Conservation (phyloP, 2,888 invertebrate species). For the Helicoverpa assulta region DNA sequence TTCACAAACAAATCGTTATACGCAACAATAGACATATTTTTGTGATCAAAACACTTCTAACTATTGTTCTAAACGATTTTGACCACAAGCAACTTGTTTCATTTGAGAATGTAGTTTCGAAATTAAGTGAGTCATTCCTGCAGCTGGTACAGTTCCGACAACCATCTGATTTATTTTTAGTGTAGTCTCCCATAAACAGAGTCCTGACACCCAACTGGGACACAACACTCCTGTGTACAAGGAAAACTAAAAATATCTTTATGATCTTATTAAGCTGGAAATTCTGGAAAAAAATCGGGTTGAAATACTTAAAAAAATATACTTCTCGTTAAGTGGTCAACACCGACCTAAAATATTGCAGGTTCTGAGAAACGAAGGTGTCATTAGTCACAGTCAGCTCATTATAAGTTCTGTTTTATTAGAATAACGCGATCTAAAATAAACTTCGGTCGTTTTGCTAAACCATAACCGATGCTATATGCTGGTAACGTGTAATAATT, state of each 20-base stretch:
- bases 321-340: slow-evolving; percentile 52
- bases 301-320: slow-evolving; percentile 44
- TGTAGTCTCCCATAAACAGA: slow-evolving; percentile 49
- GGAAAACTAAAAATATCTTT: slow-evolving; percentile 49
- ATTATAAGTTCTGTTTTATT: slow-evolving; percentile 57
- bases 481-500: slow-evolving; percentile 44
- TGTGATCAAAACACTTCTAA: slow-evolving; percentile 13
- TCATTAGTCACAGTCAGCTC: slow-evolving; percentile 52
- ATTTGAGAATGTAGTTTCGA: slow-evolving; percentile 30
- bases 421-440: slow-evolving; percentile 45
- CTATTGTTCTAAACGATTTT: slow-evolving; percentile 30
- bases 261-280: slow-evolving; percentile 46
- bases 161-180: slow-evolving; percentile 43
- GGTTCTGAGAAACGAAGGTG: slow-evolving; percentile 53
- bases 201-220: slow-evolving; percentile 51
- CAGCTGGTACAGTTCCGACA: slow-evolving; percentile 26
- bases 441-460: slow-evolving; percentile 42
- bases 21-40: slow-evolving; percentile 35
- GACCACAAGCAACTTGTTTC: slow-evolving; percentile 32
- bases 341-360: slow-evolving; percentile 39
- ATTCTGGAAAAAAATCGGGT: slow-evolving; percentile 54
- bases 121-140: slow-evolving; percentile 36
- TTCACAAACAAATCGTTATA: slow-evolving; percentile 58
- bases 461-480: slow-evolving; percentile 52
- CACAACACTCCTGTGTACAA: slow-evolving; percentile 48